Conservation (phyloP, 1,140 invertebrate species). For the Drosophila aff. region DNA sequence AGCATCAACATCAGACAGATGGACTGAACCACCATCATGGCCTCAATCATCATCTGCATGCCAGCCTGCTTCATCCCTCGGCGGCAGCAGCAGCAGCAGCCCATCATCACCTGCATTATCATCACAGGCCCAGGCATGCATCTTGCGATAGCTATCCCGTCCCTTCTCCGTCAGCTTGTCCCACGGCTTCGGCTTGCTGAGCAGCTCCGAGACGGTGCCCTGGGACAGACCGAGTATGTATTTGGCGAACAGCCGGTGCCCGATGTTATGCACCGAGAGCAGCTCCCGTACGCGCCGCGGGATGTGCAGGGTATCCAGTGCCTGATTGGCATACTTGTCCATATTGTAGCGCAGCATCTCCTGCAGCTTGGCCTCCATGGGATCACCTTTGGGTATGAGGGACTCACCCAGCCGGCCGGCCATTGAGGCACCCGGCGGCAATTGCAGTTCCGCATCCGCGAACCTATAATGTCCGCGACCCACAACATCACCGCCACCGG, state of each 20-base stretch:
- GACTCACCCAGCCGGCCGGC: conserved; percentile 92
- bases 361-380: conserved; percentile 95
- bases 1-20: too few relatives aligned
- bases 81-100: too few relatives aligned
- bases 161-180: conserved; percentile 99
- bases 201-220: conserved; percentile 98
- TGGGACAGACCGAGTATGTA: conserved; percentile 98
- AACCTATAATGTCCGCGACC: conserved; percentile 88
- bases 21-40: too few relatives aligned
- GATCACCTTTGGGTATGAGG: conserved; percentile 95
- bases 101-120: too few relatives aligned
- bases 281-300: conserved; percentile 96
- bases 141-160: conserved; percentile 98
- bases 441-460: conserved; percentile 90
- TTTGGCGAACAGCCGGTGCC: conserved; percentile 99
- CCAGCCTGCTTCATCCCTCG: too few relatives aligned
- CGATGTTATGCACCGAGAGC: conserved; percentile 99
- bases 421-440: conserved; percentile 89
- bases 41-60: too few relatives aligned
- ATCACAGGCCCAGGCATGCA: conserved; percentile 99
- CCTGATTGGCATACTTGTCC: conserved; percentile 96
- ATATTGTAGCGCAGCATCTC: conserved; percentile 97
- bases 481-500: conserved; percentile 86
- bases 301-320: conserved; percentile 97
- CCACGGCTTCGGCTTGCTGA: conserved; percentile 99